A percentile compares a stretch with the other conserved stretches of the same genome.
These are phyloP conservation scores for Leptodirus hochenwartii DNA, from an alignment of 2,888 invertebrate species.

Conservation along the genomic window DNA sequence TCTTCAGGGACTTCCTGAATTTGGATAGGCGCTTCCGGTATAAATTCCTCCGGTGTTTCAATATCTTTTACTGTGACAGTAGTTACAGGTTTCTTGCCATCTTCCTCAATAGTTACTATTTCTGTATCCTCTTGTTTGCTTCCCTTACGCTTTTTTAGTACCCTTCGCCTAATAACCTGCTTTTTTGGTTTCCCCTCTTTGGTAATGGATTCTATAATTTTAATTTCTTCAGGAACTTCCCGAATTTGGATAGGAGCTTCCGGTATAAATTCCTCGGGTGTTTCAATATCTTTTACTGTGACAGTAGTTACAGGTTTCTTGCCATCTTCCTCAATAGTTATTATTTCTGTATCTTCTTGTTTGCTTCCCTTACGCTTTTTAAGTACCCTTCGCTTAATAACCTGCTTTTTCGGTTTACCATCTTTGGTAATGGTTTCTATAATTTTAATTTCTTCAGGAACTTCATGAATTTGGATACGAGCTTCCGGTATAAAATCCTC, in stretches of 20 bases:
- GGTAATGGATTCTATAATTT: conserved; percentile 21
- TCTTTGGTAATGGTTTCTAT: conserved; percentile 15
- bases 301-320: conserved; percentile 20
- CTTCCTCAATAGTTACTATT: conserved; percentile 22
- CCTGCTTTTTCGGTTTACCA: conserved; percentile 16
- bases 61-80: too few species aligned
- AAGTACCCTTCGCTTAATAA: conserved; percentile 13
- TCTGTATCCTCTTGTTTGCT: conserved; percentile 25
- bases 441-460: conserved; percentile 15
- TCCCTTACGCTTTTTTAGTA: conserved; percentile 24
- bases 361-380: conserved; percentile 20
- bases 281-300: conserved; percentile 13
- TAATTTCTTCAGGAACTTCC: conserved; percentile 20
- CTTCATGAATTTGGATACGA: conserved; percentile 12
- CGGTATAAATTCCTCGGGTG: conserved; percentile 15
- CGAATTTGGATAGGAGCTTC: too few species aligned
- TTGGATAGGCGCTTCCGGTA: too few species aligned
- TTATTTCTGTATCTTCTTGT: conserved; percentile 17
- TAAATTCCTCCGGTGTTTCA: too few species aligned
- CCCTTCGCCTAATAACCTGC: conserved; percentile 19
- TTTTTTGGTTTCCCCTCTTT: conserved; percentile 19
- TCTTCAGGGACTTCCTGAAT: too few species aligned
- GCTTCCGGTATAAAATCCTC: too few species aligned
- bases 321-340: conserved; percentile 19
- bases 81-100: conserved; percentile 13